Evolutionary conservation across 2,888 invertebrate genomes (phyloP).

Genomic region (Baronia brevicornis): DNA sequence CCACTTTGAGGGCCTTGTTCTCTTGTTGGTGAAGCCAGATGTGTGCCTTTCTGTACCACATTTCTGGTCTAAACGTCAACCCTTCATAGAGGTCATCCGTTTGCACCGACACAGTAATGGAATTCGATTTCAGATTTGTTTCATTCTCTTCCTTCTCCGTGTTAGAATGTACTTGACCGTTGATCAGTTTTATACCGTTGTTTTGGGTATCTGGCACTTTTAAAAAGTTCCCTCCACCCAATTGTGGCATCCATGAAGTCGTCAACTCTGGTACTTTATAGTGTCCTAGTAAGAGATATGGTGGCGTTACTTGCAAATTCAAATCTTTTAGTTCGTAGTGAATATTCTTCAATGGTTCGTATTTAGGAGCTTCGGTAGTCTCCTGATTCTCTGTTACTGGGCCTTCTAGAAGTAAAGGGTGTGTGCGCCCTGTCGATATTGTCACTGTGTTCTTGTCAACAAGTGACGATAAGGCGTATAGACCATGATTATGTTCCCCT

Average conservation of each 20-base stretch:
- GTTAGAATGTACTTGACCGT: conserved; percentile 51
- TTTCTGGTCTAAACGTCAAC: conserved; percentile 46
- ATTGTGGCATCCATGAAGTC: conserved; percentile 57
- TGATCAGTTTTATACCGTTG: conserved; percentile 48
- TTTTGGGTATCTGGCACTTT: conserved; percentile 37
- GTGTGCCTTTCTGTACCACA: conserved; percentile 63
- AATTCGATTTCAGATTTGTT: conserved; percentile 55
- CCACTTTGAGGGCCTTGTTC: conserved; percentile 82
- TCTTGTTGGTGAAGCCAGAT: conserved; percentile 85
- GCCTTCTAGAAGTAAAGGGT: conserved; percentile 84
- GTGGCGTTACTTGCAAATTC: conserved; percentile 58
- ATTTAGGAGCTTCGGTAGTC: conserved; percentile 39
- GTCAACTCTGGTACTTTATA: conserved; percentile 81
- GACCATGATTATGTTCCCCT: conserved; percentile 88
- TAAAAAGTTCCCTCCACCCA: conserved; percentile 50
- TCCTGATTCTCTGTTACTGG: conserved; percentile 58
- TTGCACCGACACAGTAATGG: conserved; percentile 73
- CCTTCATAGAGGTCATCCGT: conserved; percentile 73
- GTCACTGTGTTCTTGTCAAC: conserved; percentile 94
- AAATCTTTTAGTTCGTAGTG: conserved; percentile 61
- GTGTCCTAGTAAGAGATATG: conserved; percentile 77
- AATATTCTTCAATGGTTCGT: conserved; percentile 69
- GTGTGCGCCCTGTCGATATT: conserved; percentile 82
- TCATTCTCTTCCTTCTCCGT: conserved; percentile 58
- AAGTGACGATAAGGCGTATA: conserved; percentile 94